Percentiles rank a stretch among this genome's conserved stretches.
Evolutionary conservation across 2,888 invertebrate species (phyloP).

Genomic region (Eupithecia subfuscata): DNA sequence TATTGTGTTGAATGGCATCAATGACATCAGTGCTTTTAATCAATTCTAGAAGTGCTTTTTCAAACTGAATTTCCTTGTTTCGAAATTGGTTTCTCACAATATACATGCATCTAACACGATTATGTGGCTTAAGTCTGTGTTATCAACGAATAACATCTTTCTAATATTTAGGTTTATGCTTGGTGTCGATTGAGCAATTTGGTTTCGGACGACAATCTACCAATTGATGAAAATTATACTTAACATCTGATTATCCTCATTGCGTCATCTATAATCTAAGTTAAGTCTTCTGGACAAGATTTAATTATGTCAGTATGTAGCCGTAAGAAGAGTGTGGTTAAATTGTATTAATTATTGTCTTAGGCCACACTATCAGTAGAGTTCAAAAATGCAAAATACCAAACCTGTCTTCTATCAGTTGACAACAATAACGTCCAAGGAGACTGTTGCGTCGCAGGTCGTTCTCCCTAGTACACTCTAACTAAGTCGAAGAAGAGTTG

Average conservation of each 20-base stretch:
- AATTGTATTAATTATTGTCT: too few relatives aligned
- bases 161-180: slow-evolving; percentile 1
- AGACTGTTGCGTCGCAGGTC: too few relatives aligned
- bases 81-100: neutral
- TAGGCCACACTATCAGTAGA: too few relatives aligned
- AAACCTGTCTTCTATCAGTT: too few relatives aligned
- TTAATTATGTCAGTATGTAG: neutral
- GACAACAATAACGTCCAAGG: too few relatives aligned
- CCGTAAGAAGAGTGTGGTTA: neutral
- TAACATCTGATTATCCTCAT: neutral
- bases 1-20: neutral
- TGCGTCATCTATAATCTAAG: neutral
- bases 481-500: too few relatives aligned
- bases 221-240: neutral
- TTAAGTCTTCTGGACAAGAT: too few relatives aligned
- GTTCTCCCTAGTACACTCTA: too few relatives aligned
- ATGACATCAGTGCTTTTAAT: neutral
- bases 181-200: neutral
- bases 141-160: neutral
- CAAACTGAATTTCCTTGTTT: neutral
- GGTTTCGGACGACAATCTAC: neutral
- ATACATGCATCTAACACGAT: neutral
- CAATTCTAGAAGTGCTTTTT: neutral
- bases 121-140: neutral
- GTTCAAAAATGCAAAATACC: too few relatives aligned